Evolutionary conservation across 2,797 vertebrate species (phyloP).

Genomic region (Meriones psammophilus): DNA sequence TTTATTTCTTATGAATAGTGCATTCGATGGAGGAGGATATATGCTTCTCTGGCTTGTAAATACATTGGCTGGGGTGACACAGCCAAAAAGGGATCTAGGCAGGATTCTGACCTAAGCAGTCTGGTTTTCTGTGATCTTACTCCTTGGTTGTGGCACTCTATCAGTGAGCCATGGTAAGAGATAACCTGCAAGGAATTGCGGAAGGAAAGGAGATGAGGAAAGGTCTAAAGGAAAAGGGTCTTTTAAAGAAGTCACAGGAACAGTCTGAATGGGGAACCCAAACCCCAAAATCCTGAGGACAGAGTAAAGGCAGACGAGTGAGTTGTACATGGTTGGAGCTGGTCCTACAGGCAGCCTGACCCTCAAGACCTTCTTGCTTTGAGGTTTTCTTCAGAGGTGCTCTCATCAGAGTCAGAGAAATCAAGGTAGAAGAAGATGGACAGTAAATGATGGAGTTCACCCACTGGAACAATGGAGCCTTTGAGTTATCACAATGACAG

Average conservation of each 20-base stretch:
- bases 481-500: background rate
- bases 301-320: background rate
- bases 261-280: background rate
- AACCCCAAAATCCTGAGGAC: background rate
- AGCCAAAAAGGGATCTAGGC: background rate
- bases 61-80: background rate
- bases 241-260: background rate
- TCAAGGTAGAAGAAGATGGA: background rate
- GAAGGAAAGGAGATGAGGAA: background rate
- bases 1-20: background rate
- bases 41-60: background rate
- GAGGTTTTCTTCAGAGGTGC: background rate
- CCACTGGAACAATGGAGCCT: background rate
- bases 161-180: background rate
- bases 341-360: rapidly evolving
- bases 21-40: background rate
- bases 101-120: background rate
- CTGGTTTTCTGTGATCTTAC: background rate
- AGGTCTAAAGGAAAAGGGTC: background rate
- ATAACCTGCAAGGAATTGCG: background rate
- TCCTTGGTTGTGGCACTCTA: background rate
- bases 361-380: background rate
- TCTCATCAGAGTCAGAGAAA: background rate
- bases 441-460: background rate
- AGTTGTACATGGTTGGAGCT: rapidly evolving